Percentiles rank a stretch among this genome's conserved stretches.
Conservation (phyloP, 1,140 invertebrate genomes). For the Drosophila lini region DNA sequence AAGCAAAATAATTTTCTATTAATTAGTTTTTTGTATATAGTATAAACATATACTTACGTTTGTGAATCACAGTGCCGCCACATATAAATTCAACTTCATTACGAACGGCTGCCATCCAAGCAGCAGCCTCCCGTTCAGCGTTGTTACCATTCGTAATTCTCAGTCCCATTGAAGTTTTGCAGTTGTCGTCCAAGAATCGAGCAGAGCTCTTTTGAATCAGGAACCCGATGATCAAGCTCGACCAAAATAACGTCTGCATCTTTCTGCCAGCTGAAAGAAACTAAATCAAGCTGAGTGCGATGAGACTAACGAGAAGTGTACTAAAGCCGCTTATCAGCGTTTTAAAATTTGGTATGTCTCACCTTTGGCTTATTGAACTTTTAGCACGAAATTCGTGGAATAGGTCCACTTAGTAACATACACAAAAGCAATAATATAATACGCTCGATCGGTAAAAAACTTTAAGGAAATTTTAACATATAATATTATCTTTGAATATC, state of each 20-base stretch:
- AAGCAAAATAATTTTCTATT: too few species aligned
- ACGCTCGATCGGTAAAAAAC: too few species aligned
- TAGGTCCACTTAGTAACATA: too few species aligned
- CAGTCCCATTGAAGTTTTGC: not conserved
- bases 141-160: not conserved
- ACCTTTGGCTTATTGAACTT: too few species aligned
- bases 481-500: not conserved
- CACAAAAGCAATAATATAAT: too few species aligned
- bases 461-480: too few species aligned
- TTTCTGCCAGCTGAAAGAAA: not conserved
- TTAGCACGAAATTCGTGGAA: too few species aligned
- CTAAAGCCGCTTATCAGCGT: not conserved
- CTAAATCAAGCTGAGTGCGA: not conserved
- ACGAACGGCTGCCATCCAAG: conserved; percentile 7
- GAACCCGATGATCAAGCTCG: not conserved
- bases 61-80: conserved; percentile 13
- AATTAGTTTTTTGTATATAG: not conserved
- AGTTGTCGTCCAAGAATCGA: not conserved
- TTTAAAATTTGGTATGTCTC: too few species aligned
- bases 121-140: not conserved
- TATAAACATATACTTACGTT: not conserved
- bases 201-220: not conserved
- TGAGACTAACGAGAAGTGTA: not conserved
- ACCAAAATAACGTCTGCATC: not conserved
- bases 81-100: not conserved